Evolutionary conservation across 2,113 vertebrate species (phyloP).

Genomic region (Xiphophorus maculatus): DNA sequence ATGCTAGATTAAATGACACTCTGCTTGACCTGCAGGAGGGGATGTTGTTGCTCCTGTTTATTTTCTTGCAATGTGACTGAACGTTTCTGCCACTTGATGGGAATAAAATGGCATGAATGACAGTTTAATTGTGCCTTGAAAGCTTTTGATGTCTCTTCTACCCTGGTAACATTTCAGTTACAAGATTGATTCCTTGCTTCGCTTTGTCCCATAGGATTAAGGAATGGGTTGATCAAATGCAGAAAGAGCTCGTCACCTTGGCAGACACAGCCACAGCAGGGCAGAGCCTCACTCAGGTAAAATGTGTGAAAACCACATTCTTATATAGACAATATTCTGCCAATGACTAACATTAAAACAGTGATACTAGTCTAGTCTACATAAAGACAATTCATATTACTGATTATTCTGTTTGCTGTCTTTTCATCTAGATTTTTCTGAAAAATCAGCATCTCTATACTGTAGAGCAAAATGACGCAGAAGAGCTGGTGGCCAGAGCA

Average conservation of each 20-base stretch:
- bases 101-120: slow-evolving; percentile 33
- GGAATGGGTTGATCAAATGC: slow-evolving; percentile 97
- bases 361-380: background rate
- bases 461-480: slow-evolving; percentile 92
- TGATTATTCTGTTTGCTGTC: background rate
- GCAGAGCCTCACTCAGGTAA: slow-evolving; percentile 85
- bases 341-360: background rate
- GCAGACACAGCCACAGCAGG: slow-evolving; percentile 90
- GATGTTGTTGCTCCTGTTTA: slow-evolving; percentile 49
- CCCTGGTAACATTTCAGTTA: slow-evolving; percentile 20
- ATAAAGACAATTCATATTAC: background rate
- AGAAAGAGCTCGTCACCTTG: slow-evolving; percentile 91
- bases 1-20: slow-evolving; percentile 47
- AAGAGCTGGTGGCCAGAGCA: slow-evolving; percentile 91
- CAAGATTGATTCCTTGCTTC: slow-evolving; percentile 35
- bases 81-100: slow-evolving; percentile 14
- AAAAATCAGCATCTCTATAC: slow-evolving; percentile 86
- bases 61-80: slow-evolving; percentile 19
- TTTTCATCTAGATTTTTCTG: slow-evolving; percentile 85
- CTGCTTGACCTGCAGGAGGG: slow-evolving; percentile 24
- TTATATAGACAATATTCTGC: background rate
- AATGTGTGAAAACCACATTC: background rate
- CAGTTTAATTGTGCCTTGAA: slow-evolving; percentile 54
- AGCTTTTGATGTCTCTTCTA: slow-evolving; percentile 31
- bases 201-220: slow-evolving; percentile 86